Evolutionary conservation across 2,888 invertebrate species (phyloP), one percentile per base, ranked within the genome.

Genomic region (Sesia bembeciformis): DNA sequence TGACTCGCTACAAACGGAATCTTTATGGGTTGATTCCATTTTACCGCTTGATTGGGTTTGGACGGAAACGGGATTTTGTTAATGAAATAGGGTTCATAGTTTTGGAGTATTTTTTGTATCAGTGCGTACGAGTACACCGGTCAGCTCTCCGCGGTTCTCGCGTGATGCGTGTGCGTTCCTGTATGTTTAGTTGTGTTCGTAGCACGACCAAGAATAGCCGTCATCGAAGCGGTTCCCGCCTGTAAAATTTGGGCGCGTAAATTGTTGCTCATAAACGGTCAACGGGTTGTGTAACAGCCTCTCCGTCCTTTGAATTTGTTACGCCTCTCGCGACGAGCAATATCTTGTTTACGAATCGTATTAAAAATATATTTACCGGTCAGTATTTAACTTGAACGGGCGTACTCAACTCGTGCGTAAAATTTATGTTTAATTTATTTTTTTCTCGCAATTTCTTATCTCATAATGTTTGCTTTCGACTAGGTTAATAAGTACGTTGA

Each of bases 191-290:
- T 89, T 81, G 84, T 76, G 81, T 78, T 76, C 76, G 76, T 70
- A 84, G 70, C 82, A 79, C 81, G 79, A 78, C 65, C 84, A 81
- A 78, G 87, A 81, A 84, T 82, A 85, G 87, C 81, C 88, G 87
- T 79, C 74, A 67, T 66, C 63, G 72, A 67, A 67, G 72, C 71
- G 70, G 72, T 73, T 70, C 68, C 73, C 72, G 72, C 63, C 75
- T 74, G 66, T 67, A 72, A 68, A 63, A 68, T 74, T 72, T 72
- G 57, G 58, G 60, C 59, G 57, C 64, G 66, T 62, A 62, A 68
- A 70, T 68, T 65, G 66, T 70, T 69, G 65, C 64, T 72, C 67
- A 65, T 77, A 75, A 75, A 70, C 74, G 67, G 66, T 61, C 67
- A 62, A 64, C 63, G 62, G 66, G 69, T 81, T 79, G 74, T 74